A percentile compares a stretch with the other conserved stretches of the same genome.
phyloP scores from a whole-genome alignment of 2,888 invertebrate species.

The Phyllotreta striolata region DNA sequence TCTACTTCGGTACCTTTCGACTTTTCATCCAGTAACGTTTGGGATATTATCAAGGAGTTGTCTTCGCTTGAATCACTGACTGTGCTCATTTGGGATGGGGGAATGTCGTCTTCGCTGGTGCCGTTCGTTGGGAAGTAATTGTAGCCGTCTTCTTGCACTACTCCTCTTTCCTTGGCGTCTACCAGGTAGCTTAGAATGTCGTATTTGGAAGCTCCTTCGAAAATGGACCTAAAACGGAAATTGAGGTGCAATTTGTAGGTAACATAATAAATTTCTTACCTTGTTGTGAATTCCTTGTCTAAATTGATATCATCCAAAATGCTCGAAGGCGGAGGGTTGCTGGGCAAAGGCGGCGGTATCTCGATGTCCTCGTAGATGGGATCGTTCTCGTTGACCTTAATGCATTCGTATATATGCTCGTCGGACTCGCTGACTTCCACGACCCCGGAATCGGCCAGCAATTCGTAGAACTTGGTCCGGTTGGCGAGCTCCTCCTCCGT shows the following conservation, averaged over 20 bases:
- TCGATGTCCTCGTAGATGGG: slow-evolving; percentile 84
- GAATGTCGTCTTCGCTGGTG: slow-evolving; percentile 63
- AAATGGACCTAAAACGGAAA: slow-evolving; percentile 66
- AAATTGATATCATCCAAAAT: slow-evolving; percentile 70
- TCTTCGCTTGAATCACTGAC: slow-evolving; percentile 89
- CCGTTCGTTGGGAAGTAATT: slow-evolving; percentile 69
- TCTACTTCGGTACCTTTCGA: slow-evolving; percentile 79
- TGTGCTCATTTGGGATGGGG: slow-evolving; percentile 79
- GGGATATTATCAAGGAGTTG: slow-evolving; percentile 72
- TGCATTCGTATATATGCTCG: slow-evolving; percentile 78
- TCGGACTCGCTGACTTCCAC: slow-evolving; percentile 73
- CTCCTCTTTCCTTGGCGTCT: slow-evolving; percentile 81
- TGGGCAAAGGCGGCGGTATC: slow-evolving; percentile 80
- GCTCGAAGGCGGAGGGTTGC: slow-evolving; percentile 78
- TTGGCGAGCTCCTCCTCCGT: slow-evolving; percentile 71
- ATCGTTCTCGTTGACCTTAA: slow-evolving; percentile 71
- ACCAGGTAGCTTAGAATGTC: slow-evolving; percentile 90
- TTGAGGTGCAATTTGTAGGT: background rate
- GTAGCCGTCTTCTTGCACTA: slow-evolving; percentile 75
- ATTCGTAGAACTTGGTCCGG: slow-evolving; percentile 76
- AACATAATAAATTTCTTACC: slow-evolving; percentile 51
- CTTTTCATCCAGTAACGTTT: slow-evolving; percentile 67
- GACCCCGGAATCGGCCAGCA: slow-evolving; percentile 74
- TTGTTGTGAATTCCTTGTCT: slow-evolving; percentile 73
- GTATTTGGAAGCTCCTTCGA: slow-evolving; percentile 86